Evolutionary conservation across 2,113 vertebrate genomes (phyloP), one percentile per base, ranked within the genome.

Genomic region (Plecotus auritus): DNA sequence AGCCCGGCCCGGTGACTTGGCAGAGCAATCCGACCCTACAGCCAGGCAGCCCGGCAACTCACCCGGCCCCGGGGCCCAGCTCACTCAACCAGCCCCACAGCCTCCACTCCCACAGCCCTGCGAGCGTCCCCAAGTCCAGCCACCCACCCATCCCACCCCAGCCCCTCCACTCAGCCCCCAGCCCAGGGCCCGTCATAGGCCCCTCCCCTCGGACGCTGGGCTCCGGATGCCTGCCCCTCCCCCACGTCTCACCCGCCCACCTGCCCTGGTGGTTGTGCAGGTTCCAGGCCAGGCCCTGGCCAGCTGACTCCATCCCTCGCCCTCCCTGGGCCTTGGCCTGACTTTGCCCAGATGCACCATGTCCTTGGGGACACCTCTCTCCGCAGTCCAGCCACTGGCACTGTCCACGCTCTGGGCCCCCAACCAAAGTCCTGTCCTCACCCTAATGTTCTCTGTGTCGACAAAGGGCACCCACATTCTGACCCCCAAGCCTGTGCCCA

Each of bases 281-380:
- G 5, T 32, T 35, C n/a, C n/a, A 5, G 13, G 13, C 17, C 59
- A 32, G 12, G 1, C 3, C 22, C 42, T 12, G 0, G 6, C 35
- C 4, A 0, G n/a, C 17, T 1, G 4, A 2, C 28, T 5, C 77
- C 49, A 9, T 11, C 49, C 12, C 59, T 1, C 0, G 2, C 35
- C 6, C 70, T 23, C 49, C 3, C 9, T 32, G 7, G 35, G 26
- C 23, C 77, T 47, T 1, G 35, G 51, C 32, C 66, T 23, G 28
- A 23, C 73, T n/a, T 88, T 3, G 17, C 67, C 28, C 35, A 5
- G 17, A 3, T 0, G 7, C 20, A 47, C 89, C 18, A 8, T 5
- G 0, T 2, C 28, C 81, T 37, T 0, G 8, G 74, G 47, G 28
- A 87, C 10, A 1, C 26, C 13, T 26, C 37, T 6, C 17, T 37